Conservation (phyloP, 1,140 invertebrate genomes). For the Philopotamus ludificatus region DNA sequence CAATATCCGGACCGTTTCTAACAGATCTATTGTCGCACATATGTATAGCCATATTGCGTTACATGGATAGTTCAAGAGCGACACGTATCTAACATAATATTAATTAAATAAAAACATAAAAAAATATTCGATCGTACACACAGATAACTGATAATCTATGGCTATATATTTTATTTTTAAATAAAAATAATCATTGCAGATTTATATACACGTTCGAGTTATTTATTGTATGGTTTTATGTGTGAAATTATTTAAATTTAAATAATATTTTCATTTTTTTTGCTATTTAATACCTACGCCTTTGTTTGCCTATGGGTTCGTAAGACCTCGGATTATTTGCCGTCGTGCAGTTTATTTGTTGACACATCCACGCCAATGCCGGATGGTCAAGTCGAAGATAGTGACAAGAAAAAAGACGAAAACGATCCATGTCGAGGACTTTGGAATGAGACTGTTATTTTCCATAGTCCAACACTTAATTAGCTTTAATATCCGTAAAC, state of each 20-base stretch:
- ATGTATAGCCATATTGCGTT: no score
- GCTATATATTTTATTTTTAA: neutral
- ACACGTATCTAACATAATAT: neutral
- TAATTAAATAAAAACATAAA: conserved; percentile 4
- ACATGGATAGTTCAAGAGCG: conserved; percentile 2
- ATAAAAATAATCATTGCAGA: neutral
- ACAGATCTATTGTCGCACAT: neutral
- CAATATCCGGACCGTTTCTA: conserved; percentile 24
- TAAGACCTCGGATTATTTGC: neutral
- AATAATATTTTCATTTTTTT: neutral
- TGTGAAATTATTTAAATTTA: neutral
- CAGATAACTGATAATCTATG: neutral
- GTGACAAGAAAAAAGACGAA: neutral
- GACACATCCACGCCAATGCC: neutral
- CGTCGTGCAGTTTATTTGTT: conserved; percentile 15
- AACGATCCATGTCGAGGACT: neutral
- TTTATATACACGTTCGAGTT: neutral
- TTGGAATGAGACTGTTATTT: neutral
- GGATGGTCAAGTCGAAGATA: neutral
- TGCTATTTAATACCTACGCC: neutral
- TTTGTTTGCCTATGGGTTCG: neutral
- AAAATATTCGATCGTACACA: no score
- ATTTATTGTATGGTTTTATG: neutral
- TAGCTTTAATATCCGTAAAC: neutral
- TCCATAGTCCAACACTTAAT: neutral